Percentiles rank a stretch among this genome's conserved stretches.
These are phyloP conservation scores for Darevskia nairensis DNA, from an alignment of 2,797 vertebrate species.

Conservation along the genomic window DNA sequence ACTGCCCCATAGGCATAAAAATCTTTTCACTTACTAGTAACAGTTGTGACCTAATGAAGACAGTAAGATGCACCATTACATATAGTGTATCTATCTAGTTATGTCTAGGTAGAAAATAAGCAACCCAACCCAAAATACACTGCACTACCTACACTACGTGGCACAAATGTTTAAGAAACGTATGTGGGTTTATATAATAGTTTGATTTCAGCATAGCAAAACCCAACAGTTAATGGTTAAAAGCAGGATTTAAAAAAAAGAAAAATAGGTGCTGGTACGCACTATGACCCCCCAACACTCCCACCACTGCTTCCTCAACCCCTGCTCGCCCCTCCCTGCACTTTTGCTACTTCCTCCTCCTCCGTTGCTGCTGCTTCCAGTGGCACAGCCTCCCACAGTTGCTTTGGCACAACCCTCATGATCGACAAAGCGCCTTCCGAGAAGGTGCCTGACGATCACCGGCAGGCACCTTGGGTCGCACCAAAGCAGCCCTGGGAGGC, in stretches of 20 bases:
- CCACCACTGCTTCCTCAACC: no score
- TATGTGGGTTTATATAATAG: background rate
- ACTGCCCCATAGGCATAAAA: slow-evolving; percentile 78
- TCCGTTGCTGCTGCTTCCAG: no score
- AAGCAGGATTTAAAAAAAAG: background rate
- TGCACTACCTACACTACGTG: background rate
- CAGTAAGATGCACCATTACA: slow-evolving; percentile 45
- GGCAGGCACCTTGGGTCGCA: no score
- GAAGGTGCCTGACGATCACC: no score
- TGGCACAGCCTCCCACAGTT: no score
- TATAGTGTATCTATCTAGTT: background rate
- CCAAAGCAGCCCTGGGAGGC: no score
- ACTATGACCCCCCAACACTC: no score
- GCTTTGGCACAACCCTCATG: no score
- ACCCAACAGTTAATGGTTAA: background rate
- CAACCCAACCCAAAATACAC: no score
- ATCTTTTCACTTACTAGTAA: slow-evolving; percentile 67
- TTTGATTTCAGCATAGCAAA: slow-evolving; percentile 1
- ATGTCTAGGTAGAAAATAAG: background rate
- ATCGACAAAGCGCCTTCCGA: no score
- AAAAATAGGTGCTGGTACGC: background rate
- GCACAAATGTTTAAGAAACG: background rate
- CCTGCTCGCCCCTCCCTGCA: no score
- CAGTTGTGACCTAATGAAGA: slow-evolving; percentile 60
- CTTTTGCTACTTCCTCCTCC: no score